Evolutionary conservation across 2,888 invertebrate genomes (phyloP), one percentile per base, ranked within the genome.

Genomic region (Nymphalis urticae): DNA sequence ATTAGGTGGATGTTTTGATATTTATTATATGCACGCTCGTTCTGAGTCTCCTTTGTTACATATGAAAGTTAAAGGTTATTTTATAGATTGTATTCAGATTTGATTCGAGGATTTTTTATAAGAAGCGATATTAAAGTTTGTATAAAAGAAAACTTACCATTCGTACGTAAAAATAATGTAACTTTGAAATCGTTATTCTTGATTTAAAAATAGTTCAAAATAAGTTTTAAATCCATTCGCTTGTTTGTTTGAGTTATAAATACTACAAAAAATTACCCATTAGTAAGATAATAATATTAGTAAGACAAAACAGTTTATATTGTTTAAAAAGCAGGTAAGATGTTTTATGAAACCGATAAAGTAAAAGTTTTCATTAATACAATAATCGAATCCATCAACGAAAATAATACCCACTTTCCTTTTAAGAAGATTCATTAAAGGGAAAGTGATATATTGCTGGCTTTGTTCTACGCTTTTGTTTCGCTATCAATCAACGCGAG

Each of bases 401-500:
- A 54, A 70, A 66, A 66, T 59, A 51, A 19, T 58, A 58, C 53
- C 65, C 48, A 63, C 68, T 72, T 70, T 66, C 68, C 58, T 64
- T 66, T 62, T 64, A 66, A 58, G 68, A 71, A 62, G 64, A 62
- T 64, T 70, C 70, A 72, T 73, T 70, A 72, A 69, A 64, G 64
- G 64, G 70, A 70, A 72, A 72, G 72, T 65, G 65, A 70, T 66
- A 64, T 62, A 65, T 72, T 51, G 47, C 16, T 51, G 50, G 59
- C 74, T 75, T 75, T 75, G 73, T 75, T 72, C 71, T 64, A 69
- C 70, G 64, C 70, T 74, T 76, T 75, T 75, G 76, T 77, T 72
- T 72, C 72, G 69, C 70, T 71, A 69, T 72, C 72, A 72, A 73
- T 74, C 73, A 75, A 67, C 68, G 50, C 53, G 48, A 36, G 50